phyloP scores from a whole-genome alignment of 2,113 vertebrate species.

The Oxyruncus cristatus region DNA sequence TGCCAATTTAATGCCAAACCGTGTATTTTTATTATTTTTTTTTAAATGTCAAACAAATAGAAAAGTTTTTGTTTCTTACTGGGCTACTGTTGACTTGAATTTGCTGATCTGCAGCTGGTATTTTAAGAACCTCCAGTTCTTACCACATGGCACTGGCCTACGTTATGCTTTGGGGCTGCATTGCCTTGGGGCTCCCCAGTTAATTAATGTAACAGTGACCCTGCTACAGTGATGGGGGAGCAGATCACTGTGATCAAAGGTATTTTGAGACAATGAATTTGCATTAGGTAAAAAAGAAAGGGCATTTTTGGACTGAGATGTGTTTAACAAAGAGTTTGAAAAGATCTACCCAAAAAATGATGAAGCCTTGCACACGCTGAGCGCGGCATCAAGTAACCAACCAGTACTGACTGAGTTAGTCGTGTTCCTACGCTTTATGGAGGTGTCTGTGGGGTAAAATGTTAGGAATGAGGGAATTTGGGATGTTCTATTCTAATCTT shows the following conservation, averaged over 20 bases:
- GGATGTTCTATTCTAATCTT: not conserved
- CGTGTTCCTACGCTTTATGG: accelerated
- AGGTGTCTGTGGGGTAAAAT: not conserved
- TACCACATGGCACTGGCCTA: not conserved
- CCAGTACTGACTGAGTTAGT: not conserved
- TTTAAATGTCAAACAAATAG: not conserved
- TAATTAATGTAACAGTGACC: not conserved
- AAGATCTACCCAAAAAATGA: not conserved
- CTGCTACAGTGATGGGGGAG: not conserved
- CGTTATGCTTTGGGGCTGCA: not conserved
- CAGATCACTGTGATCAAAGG: not conserved
- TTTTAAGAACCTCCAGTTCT: not conserved
- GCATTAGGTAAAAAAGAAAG: not conserved
- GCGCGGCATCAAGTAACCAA: not conserved
- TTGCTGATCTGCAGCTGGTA: not conserved
- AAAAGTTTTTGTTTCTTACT: not conserved
- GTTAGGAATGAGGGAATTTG: not conserved
- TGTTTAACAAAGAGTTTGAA: not conserved
- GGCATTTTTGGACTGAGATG: not conserved
- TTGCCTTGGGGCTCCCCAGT: not conserved
- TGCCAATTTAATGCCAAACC: not conserved
- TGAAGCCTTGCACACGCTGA: not conserved
- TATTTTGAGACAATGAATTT: not conserved
- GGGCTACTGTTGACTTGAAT: not conserved
- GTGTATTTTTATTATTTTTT: not conserved